Percentiles rank a stretch among this genome's conserved stretches.
These are phyloP conservation scores for Ranitomeya imitator DNA, from an alignment of 2,113 vertebrate genomes.

Conservation along the genomic window DNA sequence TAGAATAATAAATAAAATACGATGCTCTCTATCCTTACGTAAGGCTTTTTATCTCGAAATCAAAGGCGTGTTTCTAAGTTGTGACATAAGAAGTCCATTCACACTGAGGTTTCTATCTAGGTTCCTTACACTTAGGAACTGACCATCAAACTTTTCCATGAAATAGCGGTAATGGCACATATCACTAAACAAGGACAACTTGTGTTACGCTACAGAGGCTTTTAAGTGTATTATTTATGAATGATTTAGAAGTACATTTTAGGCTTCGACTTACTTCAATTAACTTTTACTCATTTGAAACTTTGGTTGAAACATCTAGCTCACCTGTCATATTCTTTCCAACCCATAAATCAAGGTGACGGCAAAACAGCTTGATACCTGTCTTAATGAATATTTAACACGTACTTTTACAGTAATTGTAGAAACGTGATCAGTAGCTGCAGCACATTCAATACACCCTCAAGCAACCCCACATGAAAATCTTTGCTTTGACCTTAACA, in stretches of 20 bases:
- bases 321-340: conserved; percentile 29
- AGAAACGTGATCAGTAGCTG: conserved; percentile 59
- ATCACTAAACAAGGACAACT: conserved; percentile 23
- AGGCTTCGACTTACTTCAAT: conserved; percentile 51
- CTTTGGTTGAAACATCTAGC: conserved; percentile 51
- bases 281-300: conserved; percentile 56
- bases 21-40: too few species aligned
- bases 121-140: background rate
- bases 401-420: conserved; percentile 50
- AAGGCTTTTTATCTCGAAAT: background rate
- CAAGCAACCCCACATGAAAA: conserved; percentile 34
- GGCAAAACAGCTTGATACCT: conserved; percentile 7
- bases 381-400: conserved; percentile 53
- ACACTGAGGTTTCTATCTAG: background rate
- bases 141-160: background rate
- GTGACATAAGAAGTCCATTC: background rate
- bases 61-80: background rate
- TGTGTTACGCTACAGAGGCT: conserved; percentile 45
- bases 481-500: conserved; percentile 49
- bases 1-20: background rate
- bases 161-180: background rate
- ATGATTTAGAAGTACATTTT: conserved; percentile 45
- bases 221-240: conserved; percentile 49
- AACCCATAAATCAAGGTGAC: conserved; percentile 50
- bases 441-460: conserved; percentile 41